Evolutionary conservation across 2,797 vertebrate genomes (phyloP), one percentile per base, ranked within the genome.

Genomic region (Coreius guichenoti): DNA sequence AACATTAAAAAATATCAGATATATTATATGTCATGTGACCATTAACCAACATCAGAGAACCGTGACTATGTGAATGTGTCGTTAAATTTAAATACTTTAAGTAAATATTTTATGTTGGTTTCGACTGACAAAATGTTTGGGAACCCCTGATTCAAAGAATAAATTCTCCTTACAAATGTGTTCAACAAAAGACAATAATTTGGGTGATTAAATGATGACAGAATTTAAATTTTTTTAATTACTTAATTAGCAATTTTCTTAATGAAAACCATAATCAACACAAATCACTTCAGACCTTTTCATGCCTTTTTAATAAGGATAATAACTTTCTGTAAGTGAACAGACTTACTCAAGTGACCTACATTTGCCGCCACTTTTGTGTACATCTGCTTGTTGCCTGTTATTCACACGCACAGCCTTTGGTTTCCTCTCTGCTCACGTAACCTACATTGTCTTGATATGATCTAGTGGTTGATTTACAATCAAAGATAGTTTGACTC

Each of bases 331-430:
- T 74, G 67, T 78, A 68, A 72, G 73, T 70, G 45, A 85, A 79
- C 54, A 72, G 36, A 90, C 91, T 91, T 83, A 78, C 13, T 87
- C 85, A 87, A 89, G 49, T 94, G 94, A 94, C 95, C 96, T 96
- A 94, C 93, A 96, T 96, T 91, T 74, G 88, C 69, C 79, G 1
- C 36, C 31, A 93, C 94, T 94, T 78, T 77, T 81, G 17, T 79
- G 19, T 43, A n/a, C 5, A 49, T 33, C 45, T 61, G 26, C 12
- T 65, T 80, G 36, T 70, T 45, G 47, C n/a, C 89, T 87, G 91
- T 83, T 86, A 86, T 86, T 91, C 93, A 92, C 90, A 92, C 88
- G 91, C 92, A 91, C 92, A 45, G n/a, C 2, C 17, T 67, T 77
- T 81, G 45, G 17, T 69, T 79, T 84, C 39, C 23, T 51, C 54